These are phyloP conservation scores for Cairina moschata DNA, from an alignment of 2,113 vertebrate genomes.

Conservation along the genomic window DNA sequence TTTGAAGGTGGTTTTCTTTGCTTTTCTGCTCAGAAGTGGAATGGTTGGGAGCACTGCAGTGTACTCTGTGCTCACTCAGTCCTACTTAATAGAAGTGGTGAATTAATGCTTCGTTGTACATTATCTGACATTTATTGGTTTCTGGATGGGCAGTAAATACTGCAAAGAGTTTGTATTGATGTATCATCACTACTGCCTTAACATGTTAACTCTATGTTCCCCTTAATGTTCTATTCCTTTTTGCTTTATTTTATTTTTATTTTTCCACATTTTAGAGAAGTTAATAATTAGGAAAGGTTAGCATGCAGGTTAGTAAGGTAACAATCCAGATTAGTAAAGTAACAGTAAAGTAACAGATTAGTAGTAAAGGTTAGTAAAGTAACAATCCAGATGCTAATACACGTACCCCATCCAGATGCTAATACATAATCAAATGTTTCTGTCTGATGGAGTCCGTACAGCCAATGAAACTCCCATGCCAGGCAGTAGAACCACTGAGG, in stretches of 20 bases:
- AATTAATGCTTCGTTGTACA: not conserved
- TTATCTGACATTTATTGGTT: not conserved
- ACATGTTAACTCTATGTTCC: not conserved
- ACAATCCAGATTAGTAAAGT: not conserved
- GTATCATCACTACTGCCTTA: not conserved
- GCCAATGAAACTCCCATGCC: slow-evolving; percentile 28
- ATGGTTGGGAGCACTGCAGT: not conserved
- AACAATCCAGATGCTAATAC: not conserved
- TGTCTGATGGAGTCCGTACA: slow-evolving; percentile 57
- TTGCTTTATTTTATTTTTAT: not conserved
- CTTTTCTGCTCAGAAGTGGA: not conserved
- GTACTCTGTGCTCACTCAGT: not conserved
- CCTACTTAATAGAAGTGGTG: not conserved
- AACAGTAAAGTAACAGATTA: no score
- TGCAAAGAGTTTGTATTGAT: not conserved
- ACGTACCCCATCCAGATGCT: slow-evolving; percentile 43
- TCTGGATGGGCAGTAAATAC: not conserved
- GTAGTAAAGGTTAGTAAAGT: no score
- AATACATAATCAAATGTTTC: slow-evolving; percentile 30
- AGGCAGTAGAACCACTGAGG: slow-evolving; percentile 26
- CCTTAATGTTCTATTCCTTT: not conserved
- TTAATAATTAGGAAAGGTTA: not conserved
- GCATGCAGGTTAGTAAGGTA: not conserved
- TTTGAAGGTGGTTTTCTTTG: not conserved
- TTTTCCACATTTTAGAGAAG: not conserved